phyloP scores from a whole-genome alignment of 2,888 invertebrate species.

The Habrosyne pyritoides region DNA sequence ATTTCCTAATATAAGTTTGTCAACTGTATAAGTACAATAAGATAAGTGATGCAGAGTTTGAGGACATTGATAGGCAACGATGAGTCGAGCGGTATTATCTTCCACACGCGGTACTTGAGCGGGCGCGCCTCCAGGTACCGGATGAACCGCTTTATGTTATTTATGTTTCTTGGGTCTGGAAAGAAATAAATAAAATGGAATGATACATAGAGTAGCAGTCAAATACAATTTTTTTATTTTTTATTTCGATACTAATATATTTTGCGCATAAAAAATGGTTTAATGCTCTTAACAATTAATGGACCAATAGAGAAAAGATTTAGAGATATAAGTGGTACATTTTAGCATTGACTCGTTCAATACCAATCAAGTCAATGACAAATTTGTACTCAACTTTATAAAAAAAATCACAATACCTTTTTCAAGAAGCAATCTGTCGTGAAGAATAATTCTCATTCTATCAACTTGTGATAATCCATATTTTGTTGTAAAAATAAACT shows the following conservation, averaged over 20 bases:
- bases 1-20: too few species aligned
- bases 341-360: too few species aligned
- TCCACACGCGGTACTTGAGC: slow-evolving; percentile 18
- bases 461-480: slow-evolving; percentile 14
- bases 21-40: not conserved
- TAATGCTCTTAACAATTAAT: too few species aligned
- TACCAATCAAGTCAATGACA: too few species aligned
- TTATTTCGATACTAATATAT: too few species aligned
- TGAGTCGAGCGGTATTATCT: slow-evolving; percentile 27
- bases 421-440: slow-evolving; percentile 17
- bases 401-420: slow-evolving; percentile 14
- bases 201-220: too few species aligned
- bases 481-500: too few species aligned
- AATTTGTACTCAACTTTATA: too few species aligned
- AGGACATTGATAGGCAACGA: slow-evolving; percentile 19
- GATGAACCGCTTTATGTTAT: not conserved
- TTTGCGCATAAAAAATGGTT: too few species aligned
- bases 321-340: too few species aligned
- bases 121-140: slow-evolving; percentile 13
- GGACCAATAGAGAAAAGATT: too few species aligned
- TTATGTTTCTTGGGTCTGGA: slow-evolving; percentile 13
- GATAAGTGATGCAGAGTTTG: slow-evolving; percentile 27
- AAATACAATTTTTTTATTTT: not conserved
- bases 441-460: slow-evolving; percentile 15
- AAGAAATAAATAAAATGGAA: not conserved